Percentiles rank a stretch among this genome's conserved stretches.
Evolutionary conservation across 2,797 vertebrate species (phyloP).

Genomic region (Acanthornis magna): DNA sequence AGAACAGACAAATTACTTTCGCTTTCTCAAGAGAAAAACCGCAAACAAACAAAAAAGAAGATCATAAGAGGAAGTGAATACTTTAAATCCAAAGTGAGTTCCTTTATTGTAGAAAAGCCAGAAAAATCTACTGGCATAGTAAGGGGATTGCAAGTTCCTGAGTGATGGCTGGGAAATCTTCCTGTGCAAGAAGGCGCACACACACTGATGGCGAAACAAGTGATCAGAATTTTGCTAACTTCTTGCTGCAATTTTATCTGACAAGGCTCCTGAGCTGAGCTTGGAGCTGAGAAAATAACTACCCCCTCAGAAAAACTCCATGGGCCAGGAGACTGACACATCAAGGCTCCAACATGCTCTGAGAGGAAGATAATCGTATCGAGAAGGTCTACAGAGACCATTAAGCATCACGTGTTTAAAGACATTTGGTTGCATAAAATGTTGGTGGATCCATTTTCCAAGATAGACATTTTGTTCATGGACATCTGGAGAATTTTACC

Average conservation of each 20-base stretch:
- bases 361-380: not conserved
- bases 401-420: not conserved
- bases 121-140: not conserved
- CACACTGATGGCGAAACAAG: not conserved
- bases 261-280: not conserved
- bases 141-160: not conserved
- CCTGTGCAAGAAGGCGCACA: rapidly evolving
- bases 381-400: not conserved
- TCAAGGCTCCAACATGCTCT: not conserved
- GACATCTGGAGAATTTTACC: not conserved
- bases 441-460: not conserved
- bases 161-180: not conserved
- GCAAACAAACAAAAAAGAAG: not conserved
- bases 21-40: not conserved
- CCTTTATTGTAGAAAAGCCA: not conserved
- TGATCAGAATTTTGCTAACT: not conserved
- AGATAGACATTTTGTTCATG: rapidly evolving
- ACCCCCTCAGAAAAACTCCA: not conserved
- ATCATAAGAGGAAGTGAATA: not conserved
- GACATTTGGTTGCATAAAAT: not conserved
- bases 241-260: not conserved
- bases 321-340: rapidly evolving
- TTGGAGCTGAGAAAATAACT: not conserved
- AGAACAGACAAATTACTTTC: not conserved
- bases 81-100: not conserved